phyloP scores from a whole-genome alignment of 2,797 vertebrate genomes.

The Varecia variegata region DNA sequence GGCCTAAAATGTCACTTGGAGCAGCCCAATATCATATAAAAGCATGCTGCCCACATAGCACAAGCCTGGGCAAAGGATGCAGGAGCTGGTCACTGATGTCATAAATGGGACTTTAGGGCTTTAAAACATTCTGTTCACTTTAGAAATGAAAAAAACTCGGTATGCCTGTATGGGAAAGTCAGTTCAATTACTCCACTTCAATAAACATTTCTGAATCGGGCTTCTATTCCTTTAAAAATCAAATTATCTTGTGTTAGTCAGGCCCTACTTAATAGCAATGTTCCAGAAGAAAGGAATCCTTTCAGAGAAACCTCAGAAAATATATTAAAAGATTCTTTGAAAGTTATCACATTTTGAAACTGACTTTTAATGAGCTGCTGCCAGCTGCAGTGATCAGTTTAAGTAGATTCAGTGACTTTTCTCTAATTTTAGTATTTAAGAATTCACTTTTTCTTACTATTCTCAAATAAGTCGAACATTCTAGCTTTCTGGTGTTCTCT shows the following conservation, averaged over 20 bases:
- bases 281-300: constrained; percentile 52
- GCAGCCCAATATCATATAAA: not conserved
- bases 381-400: not conserved
- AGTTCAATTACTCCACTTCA: not conserved
- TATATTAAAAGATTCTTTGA: constrained; percentile 69
- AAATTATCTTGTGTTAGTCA: constrained; percentile 40
- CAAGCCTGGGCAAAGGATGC: rapidly evolving
- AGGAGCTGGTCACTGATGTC: not conserved
- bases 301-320: constrained; percentile 60
- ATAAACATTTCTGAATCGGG: constrained; percentile 27
- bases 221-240: constrained; percentile 50
- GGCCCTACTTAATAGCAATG: not conserved
- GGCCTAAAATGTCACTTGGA: not conserved
- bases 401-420: not conserved
- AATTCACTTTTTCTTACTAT: constrained; percentile 23
- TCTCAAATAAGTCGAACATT: constrained; percentile 26
- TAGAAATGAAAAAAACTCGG: not conserved
- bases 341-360: constrained; percentile 40
- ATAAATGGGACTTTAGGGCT: not conserved
- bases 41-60: too few relatives aligned
- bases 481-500: not conserved
- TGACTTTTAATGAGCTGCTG: constrained; percentile 31
- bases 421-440: constrained; percentile 57
- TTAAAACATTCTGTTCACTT: not conserved
- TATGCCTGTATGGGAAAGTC: not conserved